These are phyloP conservation scores for Lepidochitona cinerea DNA, from an alignment of 2,888 invertebrate genomes.

Conservation along the genomic window DNA sequence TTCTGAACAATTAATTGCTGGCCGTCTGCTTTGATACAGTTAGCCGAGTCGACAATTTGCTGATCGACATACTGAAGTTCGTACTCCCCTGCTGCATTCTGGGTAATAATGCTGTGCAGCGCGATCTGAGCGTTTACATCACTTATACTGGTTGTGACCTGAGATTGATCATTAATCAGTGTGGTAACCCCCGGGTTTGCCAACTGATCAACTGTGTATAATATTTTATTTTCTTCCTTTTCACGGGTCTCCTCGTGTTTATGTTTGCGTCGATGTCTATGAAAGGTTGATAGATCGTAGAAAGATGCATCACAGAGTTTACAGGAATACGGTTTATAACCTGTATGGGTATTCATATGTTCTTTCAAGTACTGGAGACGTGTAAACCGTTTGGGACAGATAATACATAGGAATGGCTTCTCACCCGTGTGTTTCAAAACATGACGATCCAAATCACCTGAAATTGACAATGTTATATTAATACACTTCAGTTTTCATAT, in stretches of 20 bases:
- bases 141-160: neutral
- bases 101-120: neutral
- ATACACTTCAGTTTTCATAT: too few relatives aligned
- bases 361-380: conserved; percentile 70
- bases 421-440: conserved; percentile 68
- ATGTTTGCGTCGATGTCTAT: conserved; percentile 44
- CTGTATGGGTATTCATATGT: conserved; percentile 70
- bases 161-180: neutral
- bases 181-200: neutral
- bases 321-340: conserved; percentile 68
- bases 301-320: conserved; percentile 63
- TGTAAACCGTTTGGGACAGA: conserved; percentile 70
- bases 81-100: neutral
- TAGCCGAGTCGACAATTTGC: neutral
- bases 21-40: neutral
- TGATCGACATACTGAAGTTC: neutral
- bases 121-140: neutral
- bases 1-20: neutral
- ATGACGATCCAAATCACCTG: conserved; percentile 70
- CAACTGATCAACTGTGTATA: neutral
- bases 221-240: neutral
- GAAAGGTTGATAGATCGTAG: conserved; percentile 59
- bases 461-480: too few relatives aligned
- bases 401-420: conserved; percentile 66
- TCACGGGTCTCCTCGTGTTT: neutral